Evolutionary conservation across 2,113 vertebrate genomes (phyloP).

Genomic region (Istiophorus platypterus): DNA sequence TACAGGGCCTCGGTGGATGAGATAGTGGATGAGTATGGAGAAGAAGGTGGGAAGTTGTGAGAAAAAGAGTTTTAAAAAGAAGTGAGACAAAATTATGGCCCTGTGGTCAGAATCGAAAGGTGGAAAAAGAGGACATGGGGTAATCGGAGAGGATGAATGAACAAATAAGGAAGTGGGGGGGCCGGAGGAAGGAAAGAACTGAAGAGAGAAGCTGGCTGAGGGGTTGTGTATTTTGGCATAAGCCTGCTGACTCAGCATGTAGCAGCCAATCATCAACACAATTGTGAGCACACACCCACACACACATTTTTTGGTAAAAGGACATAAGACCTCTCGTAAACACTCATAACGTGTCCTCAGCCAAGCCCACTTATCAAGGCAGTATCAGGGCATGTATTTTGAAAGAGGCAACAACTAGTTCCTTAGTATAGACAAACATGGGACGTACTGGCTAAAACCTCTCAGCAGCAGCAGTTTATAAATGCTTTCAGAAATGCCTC

Average conservation of each 20-base stretch:
- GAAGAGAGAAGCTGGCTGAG: slow-evolving; percentile 40
- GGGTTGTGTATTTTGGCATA: not conserved
- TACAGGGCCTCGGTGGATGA: not conserved
- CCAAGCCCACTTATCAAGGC: not conserved
- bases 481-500: slow-evolving; percentile 41
- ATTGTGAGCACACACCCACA: not conserved
- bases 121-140: not conserved
- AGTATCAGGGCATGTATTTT: not conserved
- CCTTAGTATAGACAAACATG: not conserved
- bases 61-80: not conserved
- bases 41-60: no score
- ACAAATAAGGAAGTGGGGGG: slow-evolving; percentile 31
- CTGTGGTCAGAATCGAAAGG: not conserved
- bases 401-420: not conserved
- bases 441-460: slow-evolving; percentile 16
- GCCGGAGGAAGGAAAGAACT: slow-evolving; percentile 34
- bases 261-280: slow-evolving; percentile 44
- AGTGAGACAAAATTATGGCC: not conserved
- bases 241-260: slow-evolving; percentile 61
- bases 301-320: not conserved
- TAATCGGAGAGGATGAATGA: slow-evolving; percentile 1
- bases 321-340: not conserved
- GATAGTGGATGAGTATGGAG: not conserved
- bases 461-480: slow-evolving; percentile 38
- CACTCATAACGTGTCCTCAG: not conserved